Base-by-base conservation (phyloP, 2,888 invertebrate species). In the Adela reaumurella region DNA sequence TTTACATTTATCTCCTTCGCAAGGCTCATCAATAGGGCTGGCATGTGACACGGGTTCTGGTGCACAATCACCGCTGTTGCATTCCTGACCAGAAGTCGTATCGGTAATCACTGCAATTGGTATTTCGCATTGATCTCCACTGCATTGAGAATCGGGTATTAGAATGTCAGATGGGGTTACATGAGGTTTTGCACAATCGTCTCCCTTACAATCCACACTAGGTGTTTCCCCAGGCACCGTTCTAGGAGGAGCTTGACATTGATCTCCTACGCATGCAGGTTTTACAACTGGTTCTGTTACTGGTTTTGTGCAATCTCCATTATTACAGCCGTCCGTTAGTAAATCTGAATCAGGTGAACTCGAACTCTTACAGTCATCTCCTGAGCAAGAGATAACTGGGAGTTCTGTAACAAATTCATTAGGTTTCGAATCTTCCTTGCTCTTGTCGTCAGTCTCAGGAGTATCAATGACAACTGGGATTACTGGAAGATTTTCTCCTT, bases 171-270 rank as follows among this genome's bases (percentile, higher is more conserved):
- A 20, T 52, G 46, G 11, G 41, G 47, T 50, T 54, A 47, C 53
- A 49, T 35, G 48, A 35, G 41, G 18, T 47, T 47, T 45, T 59
- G 16, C 52, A 53, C 67, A 67, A 46, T 59, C 51, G 29, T 57
- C 54, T 3, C 60, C 59, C 51, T 59, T 56, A 45, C 67, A 68
- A 41, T 54, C 55, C 19, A 47, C 51, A 46, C 41, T 35, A 41
- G 16, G 10, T 20, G 10, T 19, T 17, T 19, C 41, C 17, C 8
- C 42, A 17, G 19, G 28, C 35, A 18, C 17, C 17, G 8, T 16
- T 1, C 24, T 43, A 43, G 57, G 52, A 42, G 57, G 42, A 29
- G 43, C 19, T 28, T 48, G 49, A 48, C 56, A 55, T 17, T 52
- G 52, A 45, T 45, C 35, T 46, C 59, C 55, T n/a, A n/a, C n/a